Evolutionary conservation across 2,888 invertebrate genomes (phyloP), one percentile per base, ranked within the genome.

Genomic region (Cerastoderma edule): DNA sequence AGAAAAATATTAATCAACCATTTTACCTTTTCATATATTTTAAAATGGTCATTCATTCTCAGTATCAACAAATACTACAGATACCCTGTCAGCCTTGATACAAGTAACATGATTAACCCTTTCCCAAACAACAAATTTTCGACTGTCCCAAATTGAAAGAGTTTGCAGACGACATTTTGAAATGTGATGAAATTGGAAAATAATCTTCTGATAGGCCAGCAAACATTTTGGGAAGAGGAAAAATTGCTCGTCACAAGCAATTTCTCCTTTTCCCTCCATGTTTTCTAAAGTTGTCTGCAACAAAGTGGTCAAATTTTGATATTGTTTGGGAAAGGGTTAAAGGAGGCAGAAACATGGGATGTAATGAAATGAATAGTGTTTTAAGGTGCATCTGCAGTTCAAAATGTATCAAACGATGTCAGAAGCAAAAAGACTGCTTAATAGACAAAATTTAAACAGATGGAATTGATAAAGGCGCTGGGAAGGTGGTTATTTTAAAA

Each of bases 201-300:
- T n/a, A n/a, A 6, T 50, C n/a, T n/a, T 13, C 22, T 50, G 50
- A 50, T 13, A 13, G 50, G 50, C 13, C 22, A 50, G 50, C 13
- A 50, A 50, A 50, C 50, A 50, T 50, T 50, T 16, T 50, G 50
- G 50, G 10, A 13, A 50, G 22, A 50, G 50, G 50, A 50, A 22
- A n/a, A 50, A 13, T n/a, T 50, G n/a, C 50, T 50, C 10, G 50
- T 50, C 22, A 13, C n/a, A 5, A 13, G 50, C n/a, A 50, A n/a
- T 50, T 50, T 50, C 50, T 50, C n/a, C 50, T 50, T 50, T 50
- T 50, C 10, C n/a, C 50, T n/a, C n/a, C 22, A 50, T 50, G 50
- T 50, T 50, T 50, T 50, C 50, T n/a, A 13, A 50, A 50, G 50
- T 22, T 22, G 8, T 50, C 50, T 50, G 8, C n/a, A 6, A 5